Evolutionary conservation across 2,888 invertebrate genomes (phyloP).

Genomic region (Phragmatobia fuliginosa): DNA sequence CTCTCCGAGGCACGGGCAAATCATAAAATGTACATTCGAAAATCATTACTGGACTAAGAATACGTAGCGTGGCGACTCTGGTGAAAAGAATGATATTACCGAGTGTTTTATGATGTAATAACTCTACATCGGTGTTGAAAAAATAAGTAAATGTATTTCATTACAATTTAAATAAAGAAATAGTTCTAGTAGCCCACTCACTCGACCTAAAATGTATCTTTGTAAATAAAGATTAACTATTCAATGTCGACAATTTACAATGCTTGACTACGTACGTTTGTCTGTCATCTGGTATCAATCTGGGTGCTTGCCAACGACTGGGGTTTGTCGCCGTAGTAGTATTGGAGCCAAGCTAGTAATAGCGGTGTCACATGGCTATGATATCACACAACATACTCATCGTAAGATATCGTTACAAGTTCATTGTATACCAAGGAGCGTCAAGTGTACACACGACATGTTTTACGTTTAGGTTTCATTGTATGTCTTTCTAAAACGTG

Average conservation of each 20-base stretch:
- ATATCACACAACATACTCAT: conserved; percentile 28
- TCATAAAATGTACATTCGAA: background rate
- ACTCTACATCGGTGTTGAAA: background rate
- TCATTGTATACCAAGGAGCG: background rate
- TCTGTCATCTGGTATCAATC: conserved; percentile 65
- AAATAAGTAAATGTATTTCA: background rate
- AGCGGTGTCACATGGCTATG: conserved; percentile 54
- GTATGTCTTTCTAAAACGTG: background rate
- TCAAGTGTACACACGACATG: background rate
- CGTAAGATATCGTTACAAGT: conserved; percentile 31
- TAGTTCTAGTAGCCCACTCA: background rate
- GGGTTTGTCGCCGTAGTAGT: conserved; percentile 51
- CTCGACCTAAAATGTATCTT: conserved; percentile 9
- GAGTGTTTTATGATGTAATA: background rate
- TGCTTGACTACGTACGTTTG: conserved; percentile 57
- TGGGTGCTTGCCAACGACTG: conserved; percentile 68
- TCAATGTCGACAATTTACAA: conserved; percentile 62
- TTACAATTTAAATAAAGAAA: background rate
- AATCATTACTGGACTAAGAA: background rate
- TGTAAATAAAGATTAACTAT: conserved; percentile 48
- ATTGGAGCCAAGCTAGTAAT: conserved; percentile 60
- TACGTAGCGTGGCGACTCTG: background rate
- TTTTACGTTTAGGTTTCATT: background rate
- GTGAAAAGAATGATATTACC: background rate
- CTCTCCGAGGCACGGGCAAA: background rate